Evolutionary conservation across 2,113 vertebrate species (phyloP).

Genomic region (Dromas ardeola): DNA sequence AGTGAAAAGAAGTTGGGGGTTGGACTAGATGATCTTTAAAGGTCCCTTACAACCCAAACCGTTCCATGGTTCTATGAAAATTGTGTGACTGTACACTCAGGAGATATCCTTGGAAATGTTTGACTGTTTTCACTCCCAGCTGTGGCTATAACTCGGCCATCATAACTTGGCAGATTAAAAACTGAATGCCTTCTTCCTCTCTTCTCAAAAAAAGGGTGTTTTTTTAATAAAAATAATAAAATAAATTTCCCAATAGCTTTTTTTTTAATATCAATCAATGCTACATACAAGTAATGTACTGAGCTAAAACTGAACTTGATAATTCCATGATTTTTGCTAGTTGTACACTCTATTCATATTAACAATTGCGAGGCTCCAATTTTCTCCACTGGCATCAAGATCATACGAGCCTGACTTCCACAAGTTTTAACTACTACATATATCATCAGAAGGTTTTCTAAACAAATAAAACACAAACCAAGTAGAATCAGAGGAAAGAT

Average conservation of each 20-base stretch:
- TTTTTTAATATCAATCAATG: background rate
- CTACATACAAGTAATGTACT: background rate
- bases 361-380: background rate
- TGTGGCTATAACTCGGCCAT: accelerated
- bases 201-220: background rate
- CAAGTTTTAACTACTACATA: background rate
- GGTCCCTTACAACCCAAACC: background rate
- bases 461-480: background rate
- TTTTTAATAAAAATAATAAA: background rate
- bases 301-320: background rate
- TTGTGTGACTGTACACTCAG: background rate
- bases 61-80: background rate
- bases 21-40: background rate
- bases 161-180: background rate
- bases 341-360: background rate
- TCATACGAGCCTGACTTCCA: background rate
- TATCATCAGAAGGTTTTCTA: background rate
- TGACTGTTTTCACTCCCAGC: background rate
- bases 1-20: background rate
- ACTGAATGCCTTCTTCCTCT: background rate
- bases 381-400: background rate
- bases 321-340: background rate
- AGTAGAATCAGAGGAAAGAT: background rate
- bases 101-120: background rate
- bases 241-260: background rate